Conservation (phyloP, 2,888 invertebrate genomes). For the Empis stercorea region DNA sequence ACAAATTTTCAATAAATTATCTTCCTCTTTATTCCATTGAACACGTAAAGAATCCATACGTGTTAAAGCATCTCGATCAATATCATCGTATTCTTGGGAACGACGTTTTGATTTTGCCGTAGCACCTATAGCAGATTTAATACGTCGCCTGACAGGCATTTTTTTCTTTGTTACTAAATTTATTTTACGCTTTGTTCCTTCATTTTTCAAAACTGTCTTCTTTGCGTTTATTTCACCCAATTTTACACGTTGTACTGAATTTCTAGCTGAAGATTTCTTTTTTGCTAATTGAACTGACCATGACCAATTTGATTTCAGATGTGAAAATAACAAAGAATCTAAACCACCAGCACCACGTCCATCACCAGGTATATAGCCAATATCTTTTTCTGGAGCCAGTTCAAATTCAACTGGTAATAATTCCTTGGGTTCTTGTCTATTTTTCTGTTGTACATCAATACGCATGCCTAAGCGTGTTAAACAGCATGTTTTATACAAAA, state of each 20-base stretch:
- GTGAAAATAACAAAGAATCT: slow-evolving; percentile 55
- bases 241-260: neutral
- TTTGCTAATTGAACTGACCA: slow-evolving; percentile 24
- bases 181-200: neutral
- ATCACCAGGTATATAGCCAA: slow-evolving; percentile 50
- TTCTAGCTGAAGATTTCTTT: neutral
- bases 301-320: slow-evolving; percentile 52
- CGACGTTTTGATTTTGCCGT: neutral
- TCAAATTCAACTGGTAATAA: slow-evolving; percentile 19
- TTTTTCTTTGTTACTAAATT: slow-evolving; percentile 1
- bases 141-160: slow-evolving; percentile 7
- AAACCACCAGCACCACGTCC: slow-evolving; percentile 53
- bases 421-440: slow-evolving; percentile 15
- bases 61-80: slow-evolving; percentile 49
- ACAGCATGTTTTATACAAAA: slow-evolving; percentile 52
- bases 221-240: slow-evolving; percentile 5
- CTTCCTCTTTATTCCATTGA: slow-evolving; percentile 54
- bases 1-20: slow-evolving; percentile 52
- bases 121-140: slow-evolving; percentile 8
- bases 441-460: slow-evolving; percentile 21
- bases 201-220: slow-evolving; percentile 5
- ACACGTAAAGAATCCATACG: slow-evolving; percentile 47
- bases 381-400: slow-evolving; percentile 36
- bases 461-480: slow-evolving; percentile 44
- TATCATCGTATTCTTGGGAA: slow-evolving; percentile 40